phyloP scores from a whole-genome alignment of 1,140 invertebrate genomes.

The Saccostrea glomerata region DNA sequence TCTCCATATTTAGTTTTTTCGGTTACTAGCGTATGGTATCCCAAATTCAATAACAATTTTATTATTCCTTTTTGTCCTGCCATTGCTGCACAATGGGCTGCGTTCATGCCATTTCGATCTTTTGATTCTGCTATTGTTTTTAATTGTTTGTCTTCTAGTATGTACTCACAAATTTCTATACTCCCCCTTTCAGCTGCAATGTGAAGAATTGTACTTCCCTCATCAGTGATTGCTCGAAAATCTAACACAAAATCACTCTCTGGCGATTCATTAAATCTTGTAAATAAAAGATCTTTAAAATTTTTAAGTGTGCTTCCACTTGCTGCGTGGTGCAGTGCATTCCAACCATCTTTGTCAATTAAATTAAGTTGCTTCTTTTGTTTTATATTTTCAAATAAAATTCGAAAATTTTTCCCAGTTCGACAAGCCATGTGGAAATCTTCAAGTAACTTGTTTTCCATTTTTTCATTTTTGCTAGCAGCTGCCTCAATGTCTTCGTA shows the following conservation, averaged over 20 bases:
- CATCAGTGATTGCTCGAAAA: background rate
- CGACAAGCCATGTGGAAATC: too few relatives aligned
- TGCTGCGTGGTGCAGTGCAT: background rate
- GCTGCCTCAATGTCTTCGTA: too few relatives aligned
- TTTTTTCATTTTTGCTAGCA: too few relatives aligned
- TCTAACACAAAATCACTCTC: background rate
- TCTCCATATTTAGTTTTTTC: background rate
- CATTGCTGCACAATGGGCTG: background rate
- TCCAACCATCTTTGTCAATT: slow-evolving; percentile 15
- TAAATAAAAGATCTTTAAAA: background rate
- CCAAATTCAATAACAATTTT: background rate
- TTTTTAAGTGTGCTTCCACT: background rate
- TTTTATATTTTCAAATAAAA: too few relatives aligned
- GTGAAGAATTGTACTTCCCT: background rate
- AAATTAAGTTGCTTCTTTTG: too few relatives aligned
- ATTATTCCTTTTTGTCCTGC: background rate
- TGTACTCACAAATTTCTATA: background rate
- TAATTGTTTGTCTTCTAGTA: background rate
- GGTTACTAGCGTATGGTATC: background rate
- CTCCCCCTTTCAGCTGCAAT: background rate
- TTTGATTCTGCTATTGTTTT: background rate
- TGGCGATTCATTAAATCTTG: too few relatives aligned
- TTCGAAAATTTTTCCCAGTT: too few relatives aligned
- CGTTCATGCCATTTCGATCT: background rate
- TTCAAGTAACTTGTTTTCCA: too few relatives aligned